These are phyloP conservation scores for Crematogaster levior DNA, from an alignment of 2,888 invertebrate genomes.

Conservation along the genomic window DNA sequence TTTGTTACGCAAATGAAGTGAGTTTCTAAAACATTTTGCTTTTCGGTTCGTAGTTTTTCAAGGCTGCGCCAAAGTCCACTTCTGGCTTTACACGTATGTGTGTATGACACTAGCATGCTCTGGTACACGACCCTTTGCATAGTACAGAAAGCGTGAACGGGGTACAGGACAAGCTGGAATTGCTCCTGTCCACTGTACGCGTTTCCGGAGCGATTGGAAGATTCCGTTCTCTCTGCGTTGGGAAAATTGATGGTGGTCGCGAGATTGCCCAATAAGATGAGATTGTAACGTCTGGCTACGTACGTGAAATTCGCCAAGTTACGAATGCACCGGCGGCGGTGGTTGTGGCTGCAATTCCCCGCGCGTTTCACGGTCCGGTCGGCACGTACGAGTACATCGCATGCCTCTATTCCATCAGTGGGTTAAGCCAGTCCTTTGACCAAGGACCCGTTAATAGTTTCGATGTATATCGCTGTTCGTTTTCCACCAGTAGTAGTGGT, in stretches of 20 bases:
- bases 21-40: not conserved
- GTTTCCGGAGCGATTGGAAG: slow-evolving; percentile 56
- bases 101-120: not conserved
- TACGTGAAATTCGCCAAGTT: slow-evolving; percentile 52
- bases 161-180: slow-evolving; percentile 19
- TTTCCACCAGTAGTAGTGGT: not conserved
- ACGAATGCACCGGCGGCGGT: slow-evolving; percentile 48
- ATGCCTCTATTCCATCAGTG: slow-evolving; percentile 46
- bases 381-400: slow-evolving; percentile 61
- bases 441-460: slow-evolving; percentile 70
- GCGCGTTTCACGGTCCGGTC: slow-evolving; percentile 65
- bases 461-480: slow-evolving; percentile 60
- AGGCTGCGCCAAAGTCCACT: not conserved
- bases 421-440: slow-evolving; percentile 69
- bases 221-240: slow-evolving; percentile 28
- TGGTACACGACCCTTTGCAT: not conserved
- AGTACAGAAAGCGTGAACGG: slow-evolving; percentile 7
- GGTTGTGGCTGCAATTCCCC: slow-evolving; percentile 65
- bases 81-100: not conserved
- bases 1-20: not conserved
- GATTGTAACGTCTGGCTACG: slow-evolving; percentile 62
- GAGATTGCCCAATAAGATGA: slow-evolving; percentile 65
- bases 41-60: not conserved
- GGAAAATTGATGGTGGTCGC: slow-evolving; percentile 69
- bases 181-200: slow-evolving; percentile 50